phyloP scores from a whole-genome alignment of 2,113 vertebrate genomes.

The Pseudonaja textilis region DNA sequence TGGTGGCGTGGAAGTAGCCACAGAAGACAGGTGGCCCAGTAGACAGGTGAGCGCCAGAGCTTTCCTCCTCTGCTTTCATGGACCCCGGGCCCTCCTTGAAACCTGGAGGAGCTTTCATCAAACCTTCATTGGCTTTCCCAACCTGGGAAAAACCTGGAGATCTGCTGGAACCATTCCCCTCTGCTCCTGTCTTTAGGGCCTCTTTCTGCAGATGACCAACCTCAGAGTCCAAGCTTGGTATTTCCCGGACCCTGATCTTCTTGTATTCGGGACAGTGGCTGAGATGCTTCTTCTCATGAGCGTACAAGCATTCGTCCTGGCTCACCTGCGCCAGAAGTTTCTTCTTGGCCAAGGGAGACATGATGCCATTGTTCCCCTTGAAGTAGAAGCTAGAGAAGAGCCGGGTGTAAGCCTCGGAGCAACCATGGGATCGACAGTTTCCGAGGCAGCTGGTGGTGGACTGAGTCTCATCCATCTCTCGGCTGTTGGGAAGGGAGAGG shows the following conservation, averaged over 20 bases:
- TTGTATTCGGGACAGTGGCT: slow-evolving; percentile 29
- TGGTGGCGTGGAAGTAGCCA: slow-evolving; percentile 59
- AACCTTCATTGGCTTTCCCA: background rate
- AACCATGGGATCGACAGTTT: slow-evolving; percentile 49
- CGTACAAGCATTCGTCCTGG: slow-evolving; percentile 61
- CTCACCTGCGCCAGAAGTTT: slow-evolving; percentile 91
- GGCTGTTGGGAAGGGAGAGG: slow-evolving; percentile 15
- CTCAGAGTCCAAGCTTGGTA: background rate
- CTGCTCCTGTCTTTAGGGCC: background rate
- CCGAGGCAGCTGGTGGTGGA: background rate
- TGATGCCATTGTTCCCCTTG: slow-evolving; percentile 75
- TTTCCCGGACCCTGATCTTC: background rate
- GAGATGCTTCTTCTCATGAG: slow-evolving; percentile 53
- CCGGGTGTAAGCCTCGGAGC: slow-evolving; percentile 65
- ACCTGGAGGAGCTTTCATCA: fast-evolving
- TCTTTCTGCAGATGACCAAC: background rate
- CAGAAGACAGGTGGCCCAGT: slow-evolving; percentile 23
- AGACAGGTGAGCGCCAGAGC: background rate
- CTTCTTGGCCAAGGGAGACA: slow-evolving; percentile 94
- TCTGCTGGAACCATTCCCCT: background rate
- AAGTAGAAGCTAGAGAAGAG: slow-evolving; percentile 68
- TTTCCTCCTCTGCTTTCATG: fast-evolving
- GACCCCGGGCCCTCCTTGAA: slow-evolving; percentile 18
- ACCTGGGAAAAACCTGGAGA: background rate
- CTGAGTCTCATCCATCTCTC: background rate